phyloP scores from a whole-genome alignment of 2,888 invertebrate species.

The Piscicola geometra region DNA sequence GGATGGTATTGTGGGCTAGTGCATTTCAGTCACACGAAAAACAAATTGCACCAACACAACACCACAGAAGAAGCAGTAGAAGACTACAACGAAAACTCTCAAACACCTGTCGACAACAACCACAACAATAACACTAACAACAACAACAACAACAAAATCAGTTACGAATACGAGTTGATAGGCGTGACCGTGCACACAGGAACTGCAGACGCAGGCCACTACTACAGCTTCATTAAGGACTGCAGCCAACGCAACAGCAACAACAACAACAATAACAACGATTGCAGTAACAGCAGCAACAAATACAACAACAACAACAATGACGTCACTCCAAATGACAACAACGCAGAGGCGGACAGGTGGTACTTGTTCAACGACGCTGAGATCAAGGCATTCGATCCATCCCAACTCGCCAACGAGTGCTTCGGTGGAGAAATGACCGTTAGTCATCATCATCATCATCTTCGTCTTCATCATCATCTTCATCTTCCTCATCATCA shows the following conservation, averaged over 20 bases:
- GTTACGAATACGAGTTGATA: slow-evolving; percentile 69
- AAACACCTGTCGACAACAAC: background rate
- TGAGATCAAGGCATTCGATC: slow-evolving; percentile 78
- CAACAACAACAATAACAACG: slow-evolving; percentile 48
- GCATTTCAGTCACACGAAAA: too few species aligned
- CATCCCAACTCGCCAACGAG: slow-evolving; percentile 85
- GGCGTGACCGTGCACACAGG: slow-evolving; percentile 95
- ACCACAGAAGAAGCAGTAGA: background rate
- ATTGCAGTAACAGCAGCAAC: slow-evolving; percentile 59
- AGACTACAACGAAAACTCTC: slow-evolving; percentile 5
- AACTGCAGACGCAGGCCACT: slow-evolving; percentile 95
- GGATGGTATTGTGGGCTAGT: too few species aligned
- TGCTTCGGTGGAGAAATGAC: slow-evolving; percentile 98
- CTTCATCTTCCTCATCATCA: too few species aligned
- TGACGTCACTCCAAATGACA: slow-evolving; percentile 60
- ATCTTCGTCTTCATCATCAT: too few species aligned
- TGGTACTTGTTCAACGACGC: slow-evolving; percentile 64
- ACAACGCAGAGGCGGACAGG: slow-evolving; percentile 68
- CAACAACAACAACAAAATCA: slow-evolving; percentile 37
- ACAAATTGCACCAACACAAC: too few species aligned
- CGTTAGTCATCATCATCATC: slow-evolving; percentile 58
- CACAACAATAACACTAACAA: slow-evolving; percentile 28
- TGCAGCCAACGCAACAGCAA: slow-evolving; percentile 61
- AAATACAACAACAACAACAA: slow-evolving; percentile 67
- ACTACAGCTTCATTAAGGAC: slow-evolving; percentile 88